Evolutionary conservation across 1,140 invertebrate genomes (phyloP).

Genomic region (Calephelis virginiensis): DNA sequence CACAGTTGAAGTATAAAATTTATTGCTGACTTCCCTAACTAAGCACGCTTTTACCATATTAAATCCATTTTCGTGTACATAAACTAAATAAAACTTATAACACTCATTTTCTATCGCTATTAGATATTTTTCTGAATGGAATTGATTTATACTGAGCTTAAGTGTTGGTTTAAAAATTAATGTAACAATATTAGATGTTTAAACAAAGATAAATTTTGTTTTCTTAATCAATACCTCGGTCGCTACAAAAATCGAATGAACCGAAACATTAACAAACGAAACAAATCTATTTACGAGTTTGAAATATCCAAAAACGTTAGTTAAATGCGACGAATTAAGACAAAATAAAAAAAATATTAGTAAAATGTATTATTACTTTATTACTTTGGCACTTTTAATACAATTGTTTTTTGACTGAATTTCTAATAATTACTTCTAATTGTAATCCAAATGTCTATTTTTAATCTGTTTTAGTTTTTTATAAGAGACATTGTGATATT

Average conservation of each 20-base stretch:
- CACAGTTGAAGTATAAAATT: slow-evolving; percentile 78
- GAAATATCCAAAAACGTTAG: too few relatives aligned
- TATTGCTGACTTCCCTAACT: slow-evolving; percentile 76
- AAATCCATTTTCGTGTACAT: slow-evolving; percentile 19
- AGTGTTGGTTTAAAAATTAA: not conserved
- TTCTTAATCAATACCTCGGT: too few relatives aligned
- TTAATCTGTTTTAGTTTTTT: not conserved
- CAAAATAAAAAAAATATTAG: too few relatives aligned
- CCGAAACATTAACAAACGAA: too few relatives aligned
- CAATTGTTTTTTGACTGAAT: not conserved
- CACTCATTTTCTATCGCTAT: slow-evolving; percentile 6
- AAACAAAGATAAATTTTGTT: too few relatives aligned
- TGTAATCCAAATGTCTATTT: slow-evolving; percentile 7
- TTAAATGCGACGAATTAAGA: too few relatives aligned
- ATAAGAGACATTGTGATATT: not conserved
- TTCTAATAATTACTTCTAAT: slow-evolving; percentile 2
- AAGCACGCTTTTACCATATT: slow-evolving; percentile 50
- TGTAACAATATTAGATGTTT: too few relatives aligned
- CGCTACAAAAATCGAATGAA: too few relatives aligned
- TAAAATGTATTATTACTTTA: too few relatives aligned
- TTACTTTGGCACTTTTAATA: slow-evolving; percentile 1
- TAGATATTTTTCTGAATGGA: not conserved
- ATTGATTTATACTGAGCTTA: not conserved
- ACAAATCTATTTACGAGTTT: too few relatives aligned
- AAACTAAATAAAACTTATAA: not conserved